Base-by-base conservation (phyloP, 2,797 vertebrate genomes). In the Tragelaphus eurycerus region DNA sequence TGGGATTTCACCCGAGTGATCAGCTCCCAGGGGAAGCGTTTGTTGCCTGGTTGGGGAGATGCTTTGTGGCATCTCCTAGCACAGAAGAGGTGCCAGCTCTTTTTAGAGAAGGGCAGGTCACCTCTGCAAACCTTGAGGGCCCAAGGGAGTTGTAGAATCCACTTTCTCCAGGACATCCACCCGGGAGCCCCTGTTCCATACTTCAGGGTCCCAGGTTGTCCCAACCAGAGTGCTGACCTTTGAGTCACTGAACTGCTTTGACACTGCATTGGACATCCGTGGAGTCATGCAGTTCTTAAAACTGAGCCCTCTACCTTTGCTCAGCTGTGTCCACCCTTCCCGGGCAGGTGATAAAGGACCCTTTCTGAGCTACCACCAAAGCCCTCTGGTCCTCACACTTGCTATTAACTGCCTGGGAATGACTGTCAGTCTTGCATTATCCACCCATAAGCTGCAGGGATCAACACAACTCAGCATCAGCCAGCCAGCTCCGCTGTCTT, bases 221-320 rank as follows among this genome's bases (percentile, higher is more conserved):
- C 48, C 14, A 17, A 2, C 17, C 46, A 34, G 29, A 6, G 1
- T 15, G 34, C 23, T 5, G 54, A 16, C 21, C 43, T 94, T 82
- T 57, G 34, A 3, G 5, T 19, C 4, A 14, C 43, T 60, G 67
- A 64, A 31, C 27, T 16, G 9, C 13, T 27, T 15, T 17, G 48
- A 16, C 1, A 6, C 21, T 16, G 54, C 19, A 25, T 6, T 9
- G 0, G 7, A 23, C 6, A 3, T 43, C 50, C 3, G 4, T 38
- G 54, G n/a, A 27, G 4, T 38, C 31, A 5, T 3, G 4, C 14
- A 10, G 4, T 81, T 54, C 71, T 74, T 46, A 38, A 10, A 34
- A 15, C 0, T 0, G n/a, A 27, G 14, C 9, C 12, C 38, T 48
- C 78, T 60, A 31, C 6, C 31, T 52, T 17, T 0, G 4, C 38